A percentile compares a stretch with the other conserved stretches of the same genome.
phyloP scores from a whole-genome alignment of 2,113 vertebrate species.

The Bostrychus sinensis region DNA sequence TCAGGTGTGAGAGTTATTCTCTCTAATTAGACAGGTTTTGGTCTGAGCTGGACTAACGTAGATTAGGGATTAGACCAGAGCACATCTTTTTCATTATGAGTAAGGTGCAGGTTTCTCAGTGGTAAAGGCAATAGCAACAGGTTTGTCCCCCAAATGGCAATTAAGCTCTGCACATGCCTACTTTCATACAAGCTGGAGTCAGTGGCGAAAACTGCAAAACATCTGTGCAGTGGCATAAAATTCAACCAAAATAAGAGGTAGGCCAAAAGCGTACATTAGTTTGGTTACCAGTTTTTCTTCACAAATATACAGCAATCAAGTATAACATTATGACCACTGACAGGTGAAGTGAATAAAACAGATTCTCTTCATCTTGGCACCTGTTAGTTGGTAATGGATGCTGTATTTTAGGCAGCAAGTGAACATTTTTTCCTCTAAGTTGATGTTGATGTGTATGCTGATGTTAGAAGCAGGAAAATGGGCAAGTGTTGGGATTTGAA shows the following conservation, averaged over 20 bases:
- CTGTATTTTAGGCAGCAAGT: too few species aligned
- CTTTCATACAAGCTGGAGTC: not conserved
- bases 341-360: too few species aligned
- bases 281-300: too few species aligned
- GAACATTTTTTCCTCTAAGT: too few species aligned
- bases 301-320: too few species aligned
- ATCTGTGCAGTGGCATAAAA: not conserved
- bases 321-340: too few species aligned
- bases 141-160: not conserved
- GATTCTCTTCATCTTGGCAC: too few species aligned
- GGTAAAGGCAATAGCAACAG: not conserved
- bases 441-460: too few species aligned
- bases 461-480: too few species aligned
- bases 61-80: slow-evolving; percentile 15
- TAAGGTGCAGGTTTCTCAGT: not conserved
- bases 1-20: slow-evolving; percentile 35
- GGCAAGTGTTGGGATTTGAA: too few species aligned
- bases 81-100: slow-evolving; percentile 7
- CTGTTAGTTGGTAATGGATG: too few species aligned
- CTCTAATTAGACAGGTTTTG: slow-evolving; percentile 50
- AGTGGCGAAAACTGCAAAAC: not conserved
- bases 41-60: slow-evolving; percentile 38
- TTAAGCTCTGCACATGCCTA: too few species aligned
- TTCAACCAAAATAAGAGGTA: not conserved
- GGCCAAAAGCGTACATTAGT: not conserved